Evolutionary conservation across 2,113 vertebrate species (phyloP).

Genomic region (Poicephalus meyeri): DNA sequence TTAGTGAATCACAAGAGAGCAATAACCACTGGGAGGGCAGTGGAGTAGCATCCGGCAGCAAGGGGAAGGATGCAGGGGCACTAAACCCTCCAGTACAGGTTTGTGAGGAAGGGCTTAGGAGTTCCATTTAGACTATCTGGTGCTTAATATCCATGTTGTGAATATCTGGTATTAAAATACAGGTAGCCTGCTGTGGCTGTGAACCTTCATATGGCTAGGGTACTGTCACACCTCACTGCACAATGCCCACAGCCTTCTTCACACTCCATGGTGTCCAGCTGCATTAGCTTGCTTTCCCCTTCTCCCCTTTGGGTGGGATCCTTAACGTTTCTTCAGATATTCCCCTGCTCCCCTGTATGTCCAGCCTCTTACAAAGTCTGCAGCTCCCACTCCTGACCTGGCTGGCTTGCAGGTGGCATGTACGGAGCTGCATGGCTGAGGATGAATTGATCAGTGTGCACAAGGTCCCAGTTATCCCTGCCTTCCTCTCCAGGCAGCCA

Average conservation of each 20-base stretch:
- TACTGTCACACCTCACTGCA: background rate
- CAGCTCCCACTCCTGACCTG: background rate
- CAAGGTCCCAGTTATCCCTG: background rate
- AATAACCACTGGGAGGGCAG: background rate
- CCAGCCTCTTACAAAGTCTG: background rate
- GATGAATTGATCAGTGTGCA: background rate
- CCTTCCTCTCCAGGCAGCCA: background rate
- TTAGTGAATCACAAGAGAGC: background rate
- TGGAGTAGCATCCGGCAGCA: background rate
- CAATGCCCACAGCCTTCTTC: background rate
- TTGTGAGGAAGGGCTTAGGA: background rate
- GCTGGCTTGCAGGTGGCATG: background rate
- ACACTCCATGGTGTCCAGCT: background rate
- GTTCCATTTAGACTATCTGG: background rate
- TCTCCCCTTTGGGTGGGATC: background rate
- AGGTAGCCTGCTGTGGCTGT: background rate
- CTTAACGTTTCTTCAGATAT: background rate
- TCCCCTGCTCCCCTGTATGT: background rate
- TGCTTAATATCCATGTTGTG: background rate
- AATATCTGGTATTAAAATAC: background rate
- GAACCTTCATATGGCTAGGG: background rate
- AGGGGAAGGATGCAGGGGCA: background rate
- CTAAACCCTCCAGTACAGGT: background rate
- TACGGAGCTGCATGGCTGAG: rapidly evolving
- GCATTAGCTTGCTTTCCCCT: background rate